Evolutionary conservation across 1,140 invertebrate species (phyloP), one percentile per base, ranked within the genome.

Genomic region (Atta cephalotes): DNA sequence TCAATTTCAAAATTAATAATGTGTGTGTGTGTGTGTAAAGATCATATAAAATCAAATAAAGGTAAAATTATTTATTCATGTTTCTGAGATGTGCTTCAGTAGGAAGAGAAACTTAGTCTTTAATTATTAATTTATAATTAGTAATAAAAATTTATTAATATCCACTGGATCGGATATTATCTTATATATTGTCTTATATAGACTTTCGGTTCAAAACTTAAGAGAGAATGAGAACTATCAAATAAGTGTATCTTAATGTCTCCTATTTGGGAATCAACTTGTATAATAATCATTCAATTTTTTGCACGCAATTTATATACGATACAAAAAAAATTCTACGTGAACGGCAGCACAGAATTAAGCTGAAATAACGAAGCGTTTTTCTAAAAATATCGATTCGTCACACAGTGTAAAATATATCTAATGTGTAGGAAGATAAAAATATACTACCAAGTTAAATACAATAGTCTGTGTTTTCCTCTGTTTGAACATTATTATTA

Each of bases 341-440:
- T 70, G 39, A 70, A n/a, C 12, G 66, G 6, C 6, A 49, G 14
- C 0, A 70, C 21, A 51, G 39, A 70, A 70, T 70, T 25, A 49
- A 70, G 21, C 66, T 70, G 2, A 21, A 6, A 70, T 70, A 70
- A 70, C 39, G 39, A 70, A 70, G 66, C 6, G 65, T 70, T 70
- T 35, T 51, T 70, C 66, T 70, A 51, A 70, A 70, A 49, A 70
- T 51, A 70, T 70, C 39, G 14, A 25, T 49, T 51, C 35, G 6
- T 3, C 10, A 51, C 10, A 51, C 21, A 51, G n/a, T 49, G 1
- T 51, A 70, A 70, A 70, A 70, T 70, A 49, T 70, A 70, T 28
- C 21, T 21, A 16, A 45, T 28, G 63, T 14, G 25, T 25, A 70
- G 10, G 3, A 4, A 70, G 45, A 51, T 1, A 70, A 49, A 70